Evolutionary conservation across 1,140 invertebrate species (phyloP), one percentile per base, ranked within the genome.

Genomic region (Pseudoatta argentina): DNA sequence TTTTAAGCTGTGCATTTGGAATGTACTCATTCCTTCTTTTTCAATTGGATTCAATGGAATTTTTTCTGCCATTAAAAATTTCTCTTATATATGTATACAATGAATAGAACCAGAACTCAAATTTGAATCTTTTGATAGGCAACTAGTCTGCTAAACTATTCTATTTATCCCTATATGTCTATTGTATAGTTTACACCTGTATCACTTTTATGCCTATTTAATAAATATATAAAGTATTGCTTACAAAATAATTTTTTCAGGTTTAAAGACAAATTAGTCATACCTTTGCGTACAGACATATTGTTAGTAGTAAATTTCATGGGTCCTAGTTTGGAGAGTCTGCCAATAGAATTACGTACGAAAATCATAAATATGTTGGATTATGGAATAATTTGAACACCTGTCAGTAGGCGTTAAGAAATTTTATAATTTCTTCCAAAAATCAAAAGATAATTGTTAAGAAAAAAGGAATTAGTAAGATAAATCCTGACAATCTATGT

Each of bases 191-290:
- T 18, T 55, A 55, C 6, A 7, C 18, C 53, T 55, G 4, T 16
- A 18, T 16, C 2, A 18, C 5, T 16, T 55, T 55, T 55, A 34
- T 59, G n/a, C 2, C 51, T 53, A 8, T 71, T 69, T 4, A 59
- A 30, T 6, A 44, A 53, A 66, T 63, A 6, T 30, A 21, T n/a
- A 18, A 78, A 24, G 2, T 55, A 24, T 72, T 1, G 72, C 12
- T 63, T 27, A 14, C 24, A 63, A 64, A 34, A 63, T 51, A n/a
- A 57, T 6, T 83, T 71, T 87, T 34, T 73, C 48, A 94, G 93
- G 48, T 94, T 94, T 66, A 94, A 94, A 81, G 85, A 94, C 27
- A 48, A 39, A 12, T 3, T 94, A 34, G 67, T 83, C 2, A 91
- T 85, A 27, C 93, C 92, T 59, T 69, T 93, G 24, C 90, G 90